Base-by-base conservation (phyloP, 2,888 invertebrate species). In the Oegoconia quadripuncta region DNA sequence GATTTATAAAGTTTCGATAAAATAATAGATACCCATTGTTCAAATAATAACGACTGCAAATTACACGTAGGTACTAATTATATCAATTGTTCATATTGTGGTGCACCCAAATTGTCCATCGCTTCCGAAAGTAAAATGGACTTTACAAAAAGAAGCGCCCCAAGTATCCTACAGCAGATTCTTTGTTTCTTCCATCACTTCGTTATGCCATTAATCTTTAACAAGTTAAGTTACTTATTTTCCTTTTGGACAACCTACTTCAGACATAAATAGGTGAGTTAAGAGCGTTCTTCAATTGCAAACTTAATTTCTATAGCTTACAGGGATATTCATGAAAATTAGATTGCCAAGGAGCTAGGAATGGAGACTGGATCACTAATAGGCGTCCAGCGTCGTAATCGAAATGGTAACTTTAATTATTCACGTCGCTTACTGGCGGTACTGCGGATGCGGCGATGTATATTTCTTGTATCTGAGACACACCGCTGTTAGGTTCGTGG, bases 391-490 rank as follows among this genome's bases (percentile, higher is more conserved):
- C 33, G 41, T 31, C 46, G 34, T 41, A 46, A 41, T 52, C 46
- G 41, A 46, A 53, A 54, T 47, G 49, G 45, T 45, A 41, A 42
- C 44, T 44, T 46, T 50, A 58, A 53, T 58, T 55, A 53, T 54
- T 51, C 49, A 46, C 34, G 41, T 31, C 34, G 45, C 45, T 50
- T 44, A 41, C 43, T 42, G 44, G 41, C 31, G 36, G 48, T 38
- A 41, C 41, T 50, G 41, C 30, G 46, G 47, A 25, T 30, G 40
- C 44, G 52, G 40, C 34, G 33, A 30, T 35, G 41, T 32, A 41
- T 37, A 46, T 48, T 44, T 50, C 26, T 26, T 26, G 17, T 16
- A 28, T 34, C 37, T 34, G 33, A 15, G 16, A 30, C 31, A 31
- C 25, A 31, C 23, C 3, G 31, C 26, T 27, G 18, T 9, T 7